Evolutionary conservation across 2,113 vertebrate genomes (phyloP).

Genomic region (Benitochromis conjunctus): DNA sequence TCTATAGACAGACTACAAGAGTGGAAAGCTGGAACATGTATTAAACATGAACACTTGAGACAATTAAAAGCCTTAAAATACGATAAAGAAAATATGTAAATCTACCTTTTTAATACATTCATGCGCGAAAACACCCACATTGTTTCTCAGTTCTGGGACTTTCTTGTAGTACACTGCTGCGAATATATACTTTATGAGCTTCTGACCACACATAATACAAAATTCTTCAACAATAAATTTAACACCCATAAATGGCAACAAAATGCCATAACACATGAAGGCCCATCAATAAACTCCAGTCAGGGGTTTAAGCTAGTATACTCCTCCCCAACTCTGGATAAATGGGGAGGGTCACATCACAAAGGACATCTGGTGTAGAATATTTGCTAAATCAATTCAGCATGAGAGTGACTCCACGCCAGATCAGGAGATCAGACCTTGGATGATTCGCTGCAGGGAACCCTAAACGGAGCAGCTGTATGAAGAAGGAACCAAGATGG

Average conservation of each 20-base stretch:
- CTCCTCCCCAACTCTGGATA: not conserved
- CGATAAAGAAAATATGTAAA: not conserved
- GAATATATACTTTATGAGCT: not conserved
- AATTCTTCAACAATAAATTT: not conserved
- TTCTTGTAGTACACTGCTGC: not conserved
- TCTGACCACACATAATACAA: not conserved
- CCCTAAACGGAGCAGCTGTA: not conserved
- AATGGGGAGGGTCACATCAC: not conserved
- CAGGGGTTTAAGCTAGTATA: not conserved
- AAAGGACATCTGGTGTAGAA: not conserved
- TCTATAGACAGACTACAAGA: not conserved
- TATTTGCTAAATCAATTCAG: not conserved
- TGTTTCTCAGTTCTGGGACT: too few species aligned
- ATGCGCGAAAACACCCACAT: not conserved
- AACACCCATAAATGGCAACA: not conserved
- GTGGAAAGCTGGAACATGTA: rapidly evolving
- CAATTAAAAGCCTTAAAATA: not conserved
- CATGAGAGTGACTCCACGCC: not conserved
- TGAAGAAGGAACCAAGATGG: not conserved
- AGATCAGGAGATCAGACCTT: not conserved
- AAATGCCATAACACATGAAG: not conserved
- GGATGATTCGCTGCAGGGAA: not conserved
- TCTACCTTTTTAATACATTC: not conserved
- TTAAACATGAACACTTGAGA: not conserved
- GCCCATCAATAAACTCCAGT: not conserved